phyloP scores from a whole-genome alignment of 2,797 vertebrate genomes.

The Chromis chromis region DNA sequence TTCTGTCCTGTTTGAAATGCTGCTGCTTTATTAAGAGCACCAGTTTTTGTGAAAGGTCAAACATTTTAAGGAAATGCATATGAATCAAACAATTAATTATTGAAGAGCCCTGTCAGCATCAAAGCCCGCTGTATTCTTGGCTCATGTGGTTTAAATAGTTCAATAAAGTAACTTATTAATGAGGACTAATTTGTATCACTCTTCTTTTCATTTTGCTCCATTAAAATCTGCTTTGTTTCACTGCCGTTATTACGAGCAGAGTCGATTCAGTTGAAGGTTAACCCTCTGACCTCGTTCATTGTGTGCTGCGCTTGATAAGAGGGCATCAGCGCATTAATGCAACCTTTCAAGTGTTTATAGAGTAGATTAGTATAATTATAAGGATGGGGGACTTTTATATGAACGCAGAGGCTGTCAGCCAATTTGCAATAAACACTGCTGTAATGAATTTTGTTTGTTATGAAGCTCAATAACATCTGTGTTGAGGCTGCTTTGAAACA shows the following conservation, averaged over 20 bases:
- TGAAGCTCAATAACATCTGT: slow-evolving; percentile 65
- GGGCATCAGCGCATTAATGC: slow-evolving; percentile 51
- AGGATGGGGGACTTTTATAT: slow-evolving; percentile 35
- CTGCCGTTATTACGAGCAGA: slow-evolving; percentile 12
- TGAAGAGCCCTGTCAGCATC: slow-evolving; percentile 78
- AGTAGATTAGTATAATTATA: slow-evolving; percentile 69
- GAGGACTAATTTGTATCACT: slow-evolving; percentile 78
- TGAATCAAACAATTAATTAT: slow-evolving; percentile 82
- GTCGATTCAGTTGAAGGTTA: slow-evolving; percentile 51
- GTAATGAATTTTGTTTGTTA: slow-evolving; percentile 67
- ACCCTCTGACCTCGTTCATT: slow-evolving; percentile 58
- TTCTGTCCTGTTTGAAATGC: slow-evolving; percentile 67
- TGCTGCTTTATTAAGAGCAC: slow-evolving; percentile 58
- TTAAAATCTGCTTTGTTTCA: slow-evolving; percentile 64
- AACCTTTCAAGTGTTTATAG: slow-evolving; percentile 71
- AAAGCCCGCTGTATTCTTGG: slow-evolving; percentile 79
- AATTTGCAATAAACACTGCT: slow-evolving; percentile 63
- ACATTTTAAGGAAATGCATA: slow-evolving; percentile 81
- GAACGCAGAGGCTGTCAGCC: slow-evolving; percentile 41
- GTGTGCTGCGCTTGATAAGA: slow-evolving; percentile 62
- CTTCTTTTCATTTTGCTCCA: slow-evolving; percentile 55
- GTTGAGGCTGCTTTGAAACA: slow-evolving; percentile 68
- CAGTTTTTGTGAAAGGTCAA: slow-evolving; percentile 71
- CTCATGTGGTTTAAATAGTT: slow-evolving; percentile 80
- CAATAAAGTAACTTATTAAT: slow-evolving; percentile 84